Evolutionary conservation across 2,888 invertebrate genomes (phyloP).

Genomic region (Acleris emargana): DNA sequence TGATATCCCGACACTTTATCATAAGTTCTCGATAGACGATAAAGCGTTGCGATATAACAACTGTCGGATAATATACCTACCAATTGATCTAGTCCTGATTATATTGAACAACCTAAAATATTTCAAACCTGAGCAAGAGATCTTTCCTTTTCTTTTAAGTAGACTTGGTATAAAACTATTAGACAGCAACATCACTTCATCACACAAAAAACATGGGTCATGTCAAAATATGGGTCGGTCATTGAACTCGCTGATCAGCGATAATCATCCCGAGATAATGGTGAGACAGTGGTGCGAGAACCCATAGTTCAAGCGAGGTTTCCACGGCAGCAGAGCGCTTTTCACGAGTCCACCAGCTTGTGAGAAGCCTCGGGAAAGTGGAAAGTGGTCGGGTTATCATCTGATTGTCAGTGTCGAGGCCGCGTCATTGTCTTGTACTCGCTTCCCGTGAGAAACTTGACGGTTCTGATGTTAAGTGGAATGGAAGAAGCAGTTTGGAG

Average conservation of each 20-base stretch:
- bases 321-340: conserved; percentile 43
- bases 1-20: conserved; percentile 37
- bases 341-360: conserved; percentile 57
- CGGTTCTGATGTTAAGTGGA: conserved; percentile 36
- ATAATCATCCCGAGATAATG: neutral
- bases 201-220: no score
- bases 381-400: conserved; percentile 68
- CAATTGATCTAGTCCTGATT: conserved; percentile 9
- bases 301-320: conserved; percentile 20
- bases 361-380: conserved; percentile 76
- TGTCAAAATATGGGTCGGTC: no score
- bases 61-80: conserved; percentile 29
- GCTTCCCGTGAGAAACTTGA: conserved; percentile 68
- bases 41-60: conserved; percentile 26
- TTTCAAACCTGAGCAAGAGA: no score
- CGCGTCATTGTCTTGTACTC: conserved; percentile 60
- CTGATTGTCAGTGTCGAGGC: conserved; percentile 76
- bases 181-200: no score
- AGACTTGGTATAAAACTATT: no score
- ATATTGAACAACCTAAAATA: neutral
- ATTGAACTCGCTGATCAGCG: no score
- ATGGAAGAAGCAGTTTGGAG: conserved; percentile 32
- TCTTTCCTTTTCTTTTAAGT: no score
- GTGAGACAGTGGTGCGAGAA: neutral
- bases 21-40: conserved; percentile 37